Conservation (phyloP, 2,797 vertebrate species). For the Serranus cabrilla region DNA sequence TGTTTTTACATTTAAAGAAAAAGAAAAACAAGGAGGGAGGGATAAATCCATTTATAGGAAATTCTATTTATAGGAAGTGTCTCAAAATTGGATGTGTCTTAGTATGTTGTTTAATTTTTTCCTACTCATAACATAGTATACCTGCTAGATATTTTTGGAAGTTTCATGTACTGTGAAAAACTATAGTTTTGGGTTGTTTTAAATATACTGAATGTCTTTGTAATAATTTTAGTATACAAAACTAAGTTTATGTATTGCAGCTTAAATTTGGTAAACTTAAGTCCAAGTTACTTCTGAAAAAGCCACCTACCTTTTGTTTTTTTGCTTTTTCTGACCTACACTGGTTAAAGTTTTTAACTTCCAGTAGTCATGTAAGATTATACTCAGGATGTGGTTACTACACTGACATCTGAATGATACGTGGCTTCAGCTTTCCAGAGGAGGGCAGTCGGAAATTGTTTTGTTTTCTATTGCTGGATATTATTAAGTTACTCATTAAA, state of each 20-base stretch:
- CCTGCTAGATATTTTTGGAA: neutral
- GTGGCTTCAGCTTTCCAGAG: neutral
- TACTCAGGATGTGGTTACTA: neutral
- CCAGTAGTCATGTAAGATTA: neutral
- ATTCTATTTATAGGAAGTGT: too few relatives aligned
- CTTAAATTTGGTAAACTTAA: too few relatives aligned
- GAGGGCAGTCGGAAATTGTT: neutral
- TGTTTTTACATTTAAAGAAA: neutral
- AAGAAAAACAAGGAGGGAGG: neutral
- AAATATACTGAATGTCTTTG: neutral
- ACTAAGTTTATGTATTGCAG: too few relatives aligned
- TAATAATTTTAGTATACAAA: too few relatives aligned
- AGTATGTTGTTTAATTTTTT: neutral
- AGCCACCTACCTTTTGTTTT: neutral
- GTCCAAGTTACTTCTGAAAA: neutral
- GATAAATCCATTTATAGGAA: neutral
- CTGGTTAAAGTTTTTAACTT: constrained; percentile 2
- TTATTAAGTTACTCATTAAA: neutral
- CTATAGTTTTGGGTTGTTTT: neutral
- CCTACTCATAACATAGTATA: neutral
- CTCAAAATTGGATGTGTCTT: neutral
- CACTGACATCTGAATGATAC: neutral
- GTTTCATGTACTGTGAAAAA: neutral
- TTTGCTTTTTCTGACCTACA: constrained; percentile 7
- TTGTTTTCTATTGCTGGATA: neutral